These are phyloP conservation scores for Phalacrocorax carbo DNA, from an alignment of 2,113 vertebrate species.

Conservation along the genomic window DNA sequence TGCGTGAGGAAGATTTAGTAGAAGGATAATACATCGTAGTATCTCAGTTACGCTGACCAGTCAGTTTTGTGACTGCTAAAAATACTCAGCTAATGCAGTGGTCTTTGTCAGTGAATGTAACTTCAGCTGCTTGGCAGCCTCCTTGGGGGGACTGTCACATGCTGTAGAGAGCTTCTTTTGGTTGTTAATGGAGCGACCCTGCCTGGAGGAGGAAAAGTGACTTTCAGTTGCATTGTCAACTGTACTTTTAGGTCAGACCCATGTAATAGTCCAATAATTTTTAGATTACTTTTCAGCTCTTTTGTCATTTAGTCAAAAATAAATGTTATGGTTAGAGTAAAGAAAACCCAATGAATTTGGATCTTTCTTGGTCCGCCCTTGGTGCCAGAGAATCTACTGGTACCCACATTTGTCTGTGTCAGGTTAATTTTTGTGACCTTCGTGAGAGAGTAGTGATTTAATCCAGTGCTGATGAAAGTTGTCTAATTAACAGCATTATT, in stretches of 20 bases:
- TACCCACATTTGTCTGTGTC: neutral
- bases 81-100: neutral
- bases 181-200: neutral
- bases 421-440: neutral
- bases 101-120: neutral
- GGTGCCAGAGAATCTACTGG: neutral
- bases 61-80: neutral
- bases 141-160: neutral
- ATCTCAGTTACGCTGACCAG: neutral
- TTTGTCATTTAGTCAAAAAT: neutral
- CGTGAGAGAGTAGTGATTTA: neutral
- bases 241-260: neutral
- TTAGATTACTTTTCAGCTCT: neutral
- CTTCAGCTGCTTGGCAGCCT: neutral
- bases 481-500: neutral
- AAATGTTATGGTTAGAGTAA: neutral
- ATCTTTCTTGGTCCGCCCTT: neutral
- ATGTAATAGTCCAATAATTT: neutral
- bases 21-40: neutral
- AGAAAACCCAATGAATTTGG: neutral
- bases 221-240: neutral
- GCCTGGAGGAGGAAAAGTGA: neutral
- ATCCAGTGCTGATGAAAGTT: neutral
- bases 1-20: neutral
- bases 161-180: neutral